Conservation (phyloP, 1,140 invertebrate genomes). For the Papilio helenus region DNA sequence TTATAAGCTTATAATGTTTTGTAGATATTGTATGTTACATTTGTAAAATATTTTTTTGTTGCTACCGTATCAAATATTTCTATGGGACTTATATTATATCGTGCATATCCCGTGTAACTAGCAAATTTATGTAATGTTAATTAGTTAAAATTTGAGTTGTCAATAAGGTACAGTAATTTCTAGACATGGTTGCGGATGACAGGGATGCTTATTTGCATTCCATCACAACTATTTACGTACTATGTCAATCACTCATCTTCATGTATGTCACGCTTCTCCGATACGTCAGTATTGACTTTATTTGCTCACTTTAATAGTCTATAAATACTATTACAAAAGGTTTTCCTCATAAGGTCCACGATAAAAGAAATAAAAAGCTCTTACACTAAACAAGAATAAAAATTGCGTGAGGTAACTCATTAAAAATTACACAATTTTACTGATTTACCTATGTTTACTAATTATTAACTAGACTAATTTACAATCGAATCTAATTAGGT, state of each 20-base stretch:
- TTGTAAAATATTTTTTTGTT: too few species aligned
- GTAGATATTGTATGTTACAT: too few species aligned
- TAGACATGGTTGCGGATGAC: neutral
- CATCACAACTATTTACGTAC: neutral
- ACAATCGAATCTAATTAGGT: neutral
- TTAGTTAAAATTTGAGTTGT: neutral
- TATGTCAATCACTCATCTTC: conserved; percentile 14
- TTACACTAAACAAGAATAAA: neutral
- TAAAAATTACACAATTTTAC: too few species aligned
- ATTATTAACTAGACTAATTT: neutral
- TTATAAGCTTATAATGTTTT: neutral
- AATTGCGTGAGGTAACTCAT: too few species aligned
- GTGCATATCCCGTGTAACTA: too few species aligned
- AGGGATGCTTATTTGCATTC: conserved; percentile 5
- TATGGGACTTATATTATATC: too few species aligned
- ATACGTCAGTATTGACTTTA: neutral
- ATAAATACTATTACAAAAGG: neutral
- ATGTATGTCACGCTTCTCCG: conserved; percentile 16
- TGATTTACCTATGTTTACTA: too few species aligned
- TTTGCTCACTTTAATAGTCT: conserved; percentile 1
- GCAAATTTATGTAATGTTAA: too few species aligned
- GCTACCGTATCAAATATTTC: too few species aligned
- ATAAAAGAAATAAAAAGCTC: neutral
- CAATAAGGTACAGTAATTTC: neutral
- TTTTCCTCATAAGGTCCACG: neutral